Base-by-base conservation (phyloP, 2,888 invertebrate genomes). In the Lucinisca nassula region DNA sequence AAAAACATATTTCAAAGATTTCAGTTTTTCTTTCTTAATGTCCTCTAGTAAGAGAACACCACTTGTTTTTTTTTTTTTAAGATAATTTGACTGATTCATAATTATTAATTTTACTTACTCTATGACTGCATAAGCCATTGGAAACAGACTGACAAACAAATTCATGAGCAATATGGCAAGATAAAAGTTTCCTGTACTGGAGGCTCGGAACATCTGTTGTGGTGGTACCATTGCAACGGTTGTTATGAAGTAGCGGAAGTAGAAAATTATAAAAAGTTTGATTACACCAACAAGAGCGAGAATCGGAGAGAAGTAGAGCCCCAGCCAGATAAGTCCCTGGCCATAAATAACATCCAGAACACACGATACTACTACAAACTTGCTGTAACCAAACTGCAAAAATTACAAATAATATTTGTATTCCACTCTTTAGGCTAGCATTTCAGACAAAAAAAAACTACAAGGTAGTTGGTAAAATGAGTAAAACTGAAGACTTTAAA, bases 281-380 rank as follows among this genome's bases (percentile, higher is more conserved):
- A 94, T 58, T 12, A 91, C 77, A 21, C 93, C 93, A 0, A 93
- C 82, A 8, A 92, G 80, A 4, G 93, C 93, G 6, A 95, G 85
- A 40, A 94, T 83, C 35, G 95, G 95, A 27, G 93, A 94, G 84
- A 94, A 94, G 89, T 93, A 94, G 0, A 95, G 87, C 6, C 94
- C 94, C 24, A 95, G 90, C 94, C 95, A 95, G 12, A 95, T 89
- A 6, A 94, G 90, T 2, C 92, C 90, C 75, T 95, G 95, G 17
- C 93, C 93, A 82, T 94, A 94, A 3, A 94, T 91, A n/a, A 95
- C 82, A 74, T 94, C 94, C 35, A 95, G 89, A 4, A 95, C 91
- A 45, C 91, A 88, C 0, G 92, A 85, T 6, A 93, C 90, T 0
- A 95, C 92, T 67, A 90, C 89, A 82, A 94, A 94, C 70, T 92